Conservation (phyloP, 1,140 invertebrate genomes). For the Neodiprion lecontei region DNA sequence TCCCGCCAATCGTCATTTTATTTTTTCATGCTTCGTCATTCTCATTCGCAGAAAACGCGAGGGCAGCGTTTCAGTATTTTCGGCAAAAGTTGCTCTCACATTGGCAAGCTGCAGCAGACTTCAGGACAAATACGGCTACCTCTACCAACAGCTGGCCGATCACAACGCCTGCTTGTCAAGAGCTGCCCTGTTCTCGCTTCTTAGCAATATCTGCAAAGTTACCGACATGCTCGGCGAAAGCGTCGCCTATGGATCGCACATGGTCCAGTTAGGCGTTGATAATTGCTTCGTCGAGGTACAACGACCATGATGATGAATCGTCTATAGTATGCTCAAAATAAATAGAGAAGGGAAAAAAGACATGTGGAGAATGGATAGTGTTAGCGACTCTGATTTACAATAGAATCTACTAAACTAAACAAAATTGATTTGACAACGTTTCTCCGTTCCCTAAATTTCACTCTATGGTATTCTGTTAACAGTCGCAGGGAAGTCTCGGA, state of each 20-base stretch:
- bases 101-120: constrained; percentile 62
- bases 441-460: too few relatives aligned
- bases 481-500: constrained; percentile 62
- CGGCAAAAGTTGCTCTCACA: constrained; percentile 64
- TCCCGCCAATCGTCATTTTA: constrained; percentile 1
- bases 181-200: constrained; percentile 59
- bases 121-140: constrained; percentile 68
- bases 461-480: constrained; percentile 25
- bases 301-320: background rate
- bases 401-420: background rate
- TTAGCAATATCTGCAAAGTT: constrained; percentile 61
- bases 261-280: constrained; percentile 62
- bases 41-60: constrained; percentile 50
- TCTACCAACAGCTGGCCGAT: constrained; percentile 67
- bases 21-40: constrained; percentile 21
- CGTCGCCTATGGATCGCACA: constrained; percentile 61
- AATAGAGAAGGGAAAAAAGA: too few relatives aligned
- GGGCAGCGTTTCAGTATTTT: constrained; percentile 60
- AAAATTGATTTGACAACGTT: background rate
- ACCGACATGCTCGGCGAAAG: constrained; percentile 64
- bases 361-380: too few relatives aligned
- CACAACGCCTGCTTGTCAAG: constrained; percentile 65
- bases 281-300: constrained; percentile 63
- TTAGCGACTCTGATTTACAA: too few relatives aligned
- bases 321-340: constrained; percentile 16